phyloP scores from a whole-genome alignment of 2,888 invertebrate species.

The Leptogaster cylindrica region DNA sequence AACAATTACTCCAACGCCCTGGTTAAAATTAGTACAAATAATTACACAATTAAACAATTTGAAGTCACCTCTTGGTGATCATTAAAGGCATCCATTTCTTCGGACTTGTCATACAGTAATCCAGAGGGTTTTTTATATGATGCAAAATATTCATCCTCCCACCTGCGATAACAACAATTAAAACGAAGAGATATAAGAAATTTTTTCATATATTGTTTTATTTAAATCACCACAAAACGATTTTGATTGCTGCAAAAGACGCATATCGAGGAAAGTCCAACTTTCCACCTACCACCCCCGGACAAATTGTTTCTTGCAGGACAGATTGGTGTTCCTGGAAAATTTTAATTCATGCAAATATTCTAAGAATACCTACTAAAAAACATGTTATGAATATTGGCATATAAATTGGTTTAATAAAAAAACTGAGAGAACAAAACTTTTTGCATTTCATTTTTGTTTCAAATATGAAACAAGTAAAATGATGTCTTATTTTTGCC shows the following conservation, averaged over 20 bases:
- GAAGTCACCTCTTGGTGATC: conserved; percentile 58
- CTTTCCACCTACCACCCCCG: conserved; percentile 80
- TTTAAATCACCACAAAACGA: conserved; percentile 72
- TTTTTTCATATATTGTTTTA: not conserved
- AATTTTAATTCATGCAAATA: too few species aligned
- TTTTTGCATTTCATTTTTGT: too few species aligned
- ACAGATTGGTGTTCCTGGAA: conserved; percentile 73
- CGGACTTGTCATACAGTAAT: conserved; percentile 59
- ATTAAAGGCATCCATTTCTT: not conserved
- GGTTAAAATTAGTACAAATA: not conserved
- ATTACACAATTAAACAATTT: conserved; percentile 11
- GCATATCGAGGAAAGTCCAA: conserved; percentile 83
- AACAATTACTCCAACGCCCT: conserved; percentile 65
- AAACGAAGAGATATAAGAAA: not conserved
- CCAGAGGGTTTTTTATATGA: conserved; percentile 75
- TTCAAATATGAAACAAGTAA: too few species aligned
- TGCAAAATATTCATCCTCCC: conserved; percentile 81
- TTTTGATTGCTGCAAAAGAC: conserved; percentile 82
- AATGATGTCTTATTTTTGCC: too few species aligned
- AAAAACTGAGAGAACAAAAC: too few species aligned
- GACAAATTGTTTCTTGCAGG: conserved; percentile 78
- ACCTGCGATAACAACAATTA: conserved; percentile 54
- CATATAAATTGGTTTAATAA: too few species aligned
- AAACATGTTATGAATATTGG: too few species aligned
- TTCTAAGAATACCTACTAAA: too few species aligned